Evolutionary conservation across 2,113 vertebrate genomes (phyloP).

Genomic region (Bufo gargarizans): DNA sequence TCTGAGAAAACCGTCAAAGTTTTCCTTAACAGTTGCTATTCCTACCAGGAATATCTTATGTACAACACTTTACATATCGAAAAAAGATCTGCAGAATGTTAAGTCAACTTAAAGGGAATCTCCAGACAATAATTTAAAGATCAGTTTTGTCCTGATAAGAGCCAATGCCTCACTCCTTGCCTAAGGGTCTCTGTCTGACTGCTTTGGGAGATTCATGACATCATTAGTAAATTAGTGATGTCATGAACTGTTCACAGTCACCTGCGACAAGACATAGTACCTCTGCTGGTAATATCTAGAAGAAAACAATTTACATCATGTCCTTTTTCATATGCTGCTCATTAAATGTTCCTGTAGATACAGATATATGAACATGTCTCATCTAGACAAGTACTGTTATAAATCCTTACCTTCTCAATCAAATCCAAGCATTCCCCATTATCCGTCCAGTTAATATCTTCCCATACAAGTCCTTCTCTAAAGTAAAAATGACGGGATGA

Average conservation of each 20-base stretch:
- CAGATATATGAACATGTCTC: too few species aligned
- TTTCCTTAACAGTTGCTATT: not conserved
- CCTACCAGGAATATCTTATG: not conserved
- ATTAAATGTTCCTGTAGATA: too few species aligned
- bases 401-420: conserved; percentile 88
- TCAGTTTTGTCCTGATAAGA: not conserved
- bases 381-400: too few species aligned
- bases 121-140: not conserved
- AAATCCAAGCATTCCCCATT: conserved; percentile 96
- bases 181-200: not conserved
- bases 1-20: not conserved
- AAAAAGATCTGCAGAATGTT: too few species aligned
- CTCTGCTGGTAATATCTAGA: not conserved
- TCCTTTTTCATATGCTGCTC: not conserved
- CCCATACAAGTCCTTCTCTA: conserved; percentile 94
- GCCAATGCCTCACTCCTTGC: not conserved
- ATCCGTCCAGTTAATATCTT: conserved; percentile 96
- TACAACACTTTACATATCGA: not conserved
- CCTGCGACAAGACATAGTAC: not conserved
- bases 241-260: not conserved
- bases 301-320: not conserved
- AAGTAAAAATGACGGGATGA: conserved; percentile 15
- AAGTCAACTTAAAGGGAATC: not conserved
- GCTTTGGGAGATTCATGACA: not conserved
- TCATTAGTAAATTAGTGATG: not conserved